Percentiles rank a stretch among this genome's conserved stretches.
These are phyloP conservation scores for Bufo gargarizans DNA, from an alignment of 2,113 vertebrate genomes.

Conservation along the genomic window DNA sequence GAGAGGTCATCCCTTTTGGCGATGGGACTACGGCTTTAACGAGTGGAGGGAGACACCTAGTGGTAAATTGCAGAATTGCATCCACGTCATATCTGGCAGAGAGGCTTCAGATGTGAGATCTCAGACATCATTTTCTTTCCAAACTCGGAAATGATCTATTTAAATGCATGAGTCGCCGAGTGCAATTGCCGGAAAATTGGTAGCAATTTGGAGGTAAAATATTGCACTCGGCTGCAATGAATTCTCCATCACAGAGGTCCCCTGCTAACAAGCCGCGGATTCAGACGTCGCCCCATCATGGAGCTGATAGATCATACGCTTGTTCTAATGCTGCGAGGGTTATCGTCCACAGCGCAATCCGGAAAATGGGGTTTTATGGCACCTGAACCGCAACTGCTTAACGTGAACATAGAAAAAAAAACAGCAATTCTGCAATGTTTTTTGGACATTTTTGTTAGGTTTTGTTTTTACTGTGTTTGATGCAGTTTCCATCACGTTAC, in stretches of 20 bases:
- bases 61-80: background rate
- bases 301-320: background rate
- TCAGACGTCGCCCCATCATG: background rate
- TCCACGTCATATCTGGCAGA: background rate
- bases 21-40: background rate
- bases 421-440: no score
- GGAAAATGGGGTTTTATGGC: background rate
- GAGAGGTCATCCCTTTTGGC: no score
- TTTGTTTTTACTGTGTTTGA: no score
- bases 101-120: background rate
- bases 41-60: background rate
- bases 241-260: background rate
- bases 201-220: background rate
- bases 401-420: no score
- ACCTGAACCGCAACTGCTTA: no score
- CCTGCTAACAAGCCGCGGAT: background rate
- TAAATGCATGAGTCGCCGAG: background rate
- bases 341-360: background rate
- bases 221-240: background rate
- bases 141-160: constrained; percentile 1
- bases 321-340: background rate
- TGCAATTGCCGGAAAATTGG: background rate
- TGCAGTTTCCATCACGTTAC: no score
- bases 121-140: background rate
- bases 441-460: no score